Conservation (phyloP, 1,140 invertebrate genomes). For the Laupala kohalensis region DNA sequence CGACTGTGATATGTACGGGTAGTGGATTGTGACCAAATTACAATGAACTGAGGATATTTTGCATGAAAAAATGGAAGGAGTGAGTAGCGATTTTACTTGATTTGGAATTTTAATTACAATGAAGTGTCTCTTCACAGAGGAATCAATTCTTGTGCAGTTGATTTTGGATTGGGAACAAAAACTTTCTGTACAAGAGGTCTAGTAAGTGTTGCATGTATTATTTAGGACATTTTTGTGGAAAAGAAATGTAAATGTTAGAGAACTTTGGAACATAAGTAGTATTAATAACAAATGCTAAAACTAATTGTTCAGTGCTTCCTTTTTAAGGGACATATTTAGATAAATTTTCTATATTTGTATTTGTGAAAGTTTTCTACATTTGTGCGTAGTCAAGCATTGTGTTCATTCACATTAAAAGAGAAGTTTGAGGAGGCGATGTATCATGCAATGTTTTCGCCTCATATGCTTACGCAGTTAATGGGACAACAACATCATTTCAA, state of each 20-base stretch:
- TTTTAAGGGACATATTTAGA: not conserved
- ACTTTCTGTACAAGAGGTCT: not conserved
- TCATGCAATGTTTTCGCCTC: conserved; percentile 7
- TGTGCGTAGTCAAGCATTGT: not conserved
- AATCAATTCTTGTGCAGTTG: not conserved
- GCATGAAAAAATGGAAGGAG: not conserved
- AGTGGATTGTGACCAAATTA: not conserved
- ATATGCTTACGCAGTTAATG: not conserved
- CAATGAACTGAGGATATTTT: not conserved
- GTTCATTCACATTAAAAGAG: not conserved
- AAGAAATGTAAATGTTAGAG: not conserved
- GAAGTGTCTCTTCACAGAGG: not conserved
- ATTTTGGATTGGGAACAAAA: not conserved
- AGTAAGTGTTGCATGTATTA: not conserved
- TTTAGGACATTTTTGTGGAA: not conserved
- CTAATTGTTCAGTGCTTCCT: not conserved
- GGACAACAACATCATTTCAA: conserved; percentile 1
- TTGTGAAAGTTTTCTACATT: not conserved
- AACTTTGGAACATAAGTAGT: not conserved
- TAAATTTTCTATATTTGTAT: not conserved
- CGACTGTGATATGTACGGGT: conserved; percentile 7
- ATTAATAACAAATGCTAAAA: not conserved
- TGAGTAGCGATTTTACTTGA: not conserved
- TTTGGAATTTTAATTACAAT: not conserved
- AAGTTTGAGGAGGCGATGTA: conserved; percentile 3